Evolutionary conservation across 1,140 invertebrate genomes (phyloP).

Genomic region (Streblospio benedicti): DNA sequence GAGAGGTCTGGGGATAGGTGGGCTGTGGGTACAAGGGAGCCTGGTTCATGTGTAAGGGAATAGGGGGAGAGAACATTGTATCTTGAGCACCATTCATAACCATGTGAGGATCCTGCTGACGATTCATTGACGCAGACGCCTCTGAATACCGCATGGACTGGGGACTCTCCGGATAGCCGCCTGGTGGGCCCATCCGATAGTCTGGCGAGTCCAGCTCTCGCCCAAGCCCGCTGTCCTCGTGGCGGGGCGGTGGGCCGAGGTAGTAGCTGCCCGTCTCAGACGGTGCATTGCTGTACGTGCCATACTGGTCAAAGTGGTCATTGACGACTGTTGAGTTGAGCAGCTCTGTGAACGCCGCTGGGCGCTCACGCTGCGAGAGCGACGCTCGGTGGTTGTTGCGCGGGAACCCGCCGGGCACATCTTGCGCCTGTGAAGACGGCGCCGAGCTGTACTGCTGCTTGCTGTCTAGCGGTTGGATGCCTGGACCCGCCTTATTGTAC

Average conservation of each 20-base stretch:
- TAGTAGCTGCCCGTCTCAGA: no score
- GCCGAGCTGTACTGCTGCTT: conserved; percentile 16
- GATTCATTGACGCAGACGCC: no score
- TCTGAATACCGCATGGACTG: no score
- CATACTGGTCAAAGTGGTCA: conserved; percentile 83
- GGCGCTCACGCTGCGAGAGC: conserved; percentile 44
- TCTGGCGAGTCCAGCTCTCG: not conserved
- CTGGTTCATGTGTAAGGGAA: no score
- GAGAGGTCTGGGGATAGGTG: no score
- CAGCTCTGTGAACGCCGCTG: conserved; percentile 33
- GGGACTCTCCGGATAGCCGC: no score
- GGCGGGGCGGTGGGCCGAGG: no score
- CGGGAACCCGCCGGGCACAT: conserved; percentile 24
- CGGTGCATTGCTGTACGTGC: conserved; percentile 9
- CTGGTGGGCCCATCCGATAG: not conserved
- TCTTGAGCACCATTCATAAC: no score
- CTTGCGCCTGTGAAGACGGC: not conserved
- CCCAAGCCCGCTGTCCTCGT: not conserved
- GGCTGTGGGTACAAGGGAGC: no score
- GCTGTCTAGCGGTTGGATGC: conserved; percentile 24
- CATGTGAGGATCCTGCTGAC: no score
- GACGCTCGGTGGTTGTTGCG: conserved; percentile 34
- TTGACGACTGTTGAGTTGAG: conserved; percentile 49
- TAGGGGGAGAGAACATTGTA: no score
- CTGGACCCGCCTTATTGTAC: conserved; percentile 22